Evolutionary conservation across 2,113 vertebrate species (phyloP).

Genomic region (Dipodomys ordii): DNA sequence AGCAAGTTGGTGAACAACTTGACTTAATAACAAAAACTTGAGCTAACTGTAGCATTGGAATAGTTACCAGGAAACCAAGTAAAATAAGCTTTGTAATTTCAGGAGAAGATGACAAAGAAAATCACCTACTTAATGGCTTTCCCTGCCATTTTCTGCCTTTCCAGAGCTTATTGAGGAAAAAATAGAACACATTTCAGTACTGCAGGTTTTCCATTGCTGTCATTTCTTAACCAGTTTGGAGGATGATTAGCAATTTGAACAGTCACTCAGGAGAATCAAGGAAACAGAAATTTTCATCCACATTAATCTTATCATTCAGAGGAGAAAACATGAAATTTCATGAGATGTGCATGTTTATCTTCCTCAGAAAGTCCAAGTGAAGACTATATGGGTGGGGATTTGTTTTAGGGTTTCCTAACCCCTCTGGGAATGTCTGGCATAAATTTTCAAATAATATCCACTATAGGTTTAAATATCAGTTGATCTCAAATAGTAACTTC

Average conservation of each 20-base stretch:
- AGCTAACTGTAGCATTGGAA: conserved; percentile 50
- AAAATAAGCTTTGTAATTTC: conserved; percentile 13
- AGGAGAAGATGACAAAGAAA: neutral
- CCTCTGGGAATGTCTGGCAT: neutral
- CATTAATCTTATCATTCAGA: neutral
- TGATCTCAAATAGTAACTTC: neutral
- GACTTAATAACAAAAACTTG: conserved; percentile 74
- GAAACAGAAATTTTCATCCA: neutral
- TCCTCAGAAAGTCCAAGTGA: neutral
- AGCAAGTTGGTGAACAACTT: conserved; percentile 68
- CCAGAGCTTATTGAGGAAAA: neutral
- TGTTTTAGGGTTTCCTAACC: neutral
- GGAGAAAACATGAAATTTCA: neutral
- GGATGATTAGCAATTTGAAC: neutral
- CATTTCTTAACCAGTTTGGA: neutral
- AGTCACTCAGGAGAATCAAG: neutral
- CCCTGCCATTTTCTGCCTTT: neutral
- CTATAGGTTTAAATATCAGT: neutral
- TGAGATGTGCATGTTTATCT: neutral
- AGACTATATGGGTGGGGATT: neutral
- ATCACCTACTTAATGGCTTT: neutral
- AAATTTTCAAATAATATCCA: neutral
- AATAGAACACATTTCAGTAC: neutral
- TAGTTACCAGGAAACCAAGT: conserved; percentile 57
- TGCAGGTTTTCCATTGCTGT: neutral